Evolutionary conservation across 2,797 vertebrate species (phyloP).

Genomic region (Chrysocyon brachyurus): DNA sequence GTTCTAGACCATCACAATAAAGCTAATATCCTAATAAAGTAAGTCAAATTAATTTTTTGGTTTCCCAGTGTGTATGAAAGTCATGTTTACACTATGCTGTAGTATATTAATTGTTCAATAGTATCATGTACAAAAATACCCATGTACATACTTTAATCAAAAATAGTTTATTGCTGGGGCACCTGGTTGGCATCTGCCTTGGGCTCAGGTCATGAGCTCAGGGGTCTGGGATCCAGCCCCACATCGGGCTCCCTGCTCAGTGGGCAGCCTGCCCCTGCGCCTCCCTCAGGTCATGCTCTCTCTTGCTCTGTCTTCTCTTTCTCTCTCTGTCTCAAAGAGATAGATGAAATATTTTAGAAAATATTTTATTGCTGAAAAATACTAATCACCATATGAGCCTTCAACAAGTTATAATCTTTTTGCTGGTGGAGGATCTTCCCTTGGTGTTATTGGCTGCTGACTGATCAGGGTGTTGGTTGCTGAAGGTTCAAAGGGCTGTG

Average conservation of each 20-base stretch:
- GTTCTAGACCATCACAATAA: neutral
- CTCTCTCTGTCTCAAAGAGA: too few species aligned
- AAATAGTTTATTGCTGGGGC: neutral
- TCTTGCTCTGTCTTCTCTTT: too few species aligned
- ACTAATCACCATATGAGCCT: neutral
- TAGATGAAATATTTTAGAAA: too few species aligned
- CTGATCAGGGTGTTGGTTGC: neutral
- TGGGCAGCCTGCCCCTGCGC: too few species aligned
- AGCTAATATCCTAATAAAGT: neutral
- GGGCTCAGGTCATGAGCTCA: too few species aligned
- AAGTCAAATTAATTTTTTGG: neutral
- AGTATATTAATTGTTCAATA: neutral
- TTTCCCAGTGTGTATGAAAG: neutral
- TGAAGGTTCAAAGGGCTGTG: neutral
- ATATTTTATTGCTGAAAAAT: neutral
- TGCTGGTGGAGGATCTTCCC: neutral
- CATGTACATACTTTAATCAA: neutral
- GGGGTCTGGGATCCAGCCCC: too few species aligned
- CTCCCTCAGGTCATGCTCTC: too few species aligned
- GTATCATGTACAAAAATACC: neutral
- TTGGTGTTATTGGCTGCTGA: neutral
- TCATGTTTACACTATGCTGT: neutral
- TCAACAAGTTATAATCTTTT: neutral
- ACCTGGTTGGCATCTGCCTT: too few species aligned
- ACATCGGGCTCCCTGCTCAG: too few species aligned